A percentile compares a stretch with the other conserved stretches of the same genome.
These are phyloP conservation scores for Gandaritis pyraliata DNA, from an alignment of 2,888 invertebrate genomes.

Conservation along the genomic window DNA sequence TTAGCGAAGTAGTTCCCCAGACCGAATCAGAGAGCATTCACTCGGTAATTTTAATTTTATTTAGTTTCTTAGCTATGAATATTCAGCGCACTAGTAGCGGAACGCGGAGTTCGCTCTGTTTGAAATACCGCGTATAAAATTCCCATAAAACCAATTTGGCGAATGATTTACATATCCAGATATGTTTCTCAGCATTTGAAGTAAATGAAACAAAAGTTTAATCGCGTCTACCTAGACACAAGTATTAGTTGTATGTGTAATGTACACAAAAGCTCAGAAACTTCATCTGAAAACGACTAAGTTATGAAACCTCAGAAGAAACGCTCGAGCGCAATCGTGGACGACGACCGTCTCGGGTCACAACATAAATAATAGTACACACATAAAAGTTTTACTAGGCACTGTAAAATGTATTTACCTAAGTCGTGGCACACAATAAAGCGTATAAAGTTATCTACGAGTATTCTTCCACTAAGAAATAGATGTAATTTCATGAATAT, in stretches of 20 bases:
- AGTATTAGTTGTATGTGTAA: constrained; percentile 5
- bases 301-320: constrained; percentile 45
- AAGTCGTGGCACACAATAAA: neutral
- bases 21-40: constrained; percentile 59
- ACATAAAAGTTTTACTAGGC: too few species aligned
- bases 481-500: too few species aligned
- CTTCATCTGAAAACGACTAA: constrained; percentile 18
- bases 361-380: neutral
- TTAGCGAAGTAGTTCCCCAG: constrained; percentile 31
- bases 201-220: neutral
- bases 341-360: constrained; percentile 33
- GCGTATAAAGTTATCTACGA: neutral
- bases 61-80: constrained; percentile 16
- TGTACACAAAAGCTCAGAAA: constrained; percentile 17
- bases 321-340: constrained; percentile 52
- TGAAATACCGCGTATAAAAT: constrained; percentile 12
- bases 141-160: constrained; percentile 17
- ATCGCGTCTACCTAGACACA: neutral
- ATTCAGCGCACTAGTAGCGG: constrained; percentile 20
- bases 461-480: neutral
- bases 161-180: neutral
- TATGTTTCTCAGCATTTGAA: neutral
- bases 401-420: too few species aligned
- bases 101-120: constrained; percentile 13
- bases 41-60: constrained; percentile 34